These are phyloP conservation scores for Podiceps cristatus DNA, from an alignment of 2,113 vertebrate species.

Conservation along the genomic window DNA sequence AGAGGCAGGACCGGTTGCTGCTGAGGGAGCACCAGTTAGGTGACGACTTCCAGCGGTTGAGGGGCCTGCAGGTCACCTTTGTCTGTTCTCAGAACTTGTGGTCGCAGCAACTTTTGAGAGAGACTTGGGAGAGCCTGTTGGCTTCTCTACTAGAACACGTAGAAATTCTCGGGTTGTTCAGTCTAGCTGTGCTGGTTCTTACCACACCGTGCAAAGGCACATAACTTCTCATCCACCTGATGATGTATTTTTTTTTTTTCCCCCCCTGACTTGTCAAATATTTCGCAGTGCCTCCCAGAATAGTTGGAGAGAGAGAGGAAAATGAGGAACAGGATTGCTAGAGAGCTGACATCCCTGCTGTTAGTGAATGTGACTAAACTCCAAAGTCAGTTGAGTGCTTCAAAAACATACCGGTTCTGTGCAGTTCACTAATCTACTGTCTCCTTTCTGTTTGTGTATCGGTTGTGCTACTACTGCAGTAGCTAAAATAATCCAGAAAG, in stretches of 20 bases:
- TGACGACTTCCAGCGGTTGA: rapidly evolving
- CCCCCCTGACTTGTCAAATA: rapidly evolving
- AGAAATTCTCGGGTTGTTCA: neutral
- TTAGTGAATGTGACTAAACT: neutral
- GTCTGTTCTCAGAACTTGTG: neutral
- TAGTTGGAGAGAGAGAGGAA: neutral
- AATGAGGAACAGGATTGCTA: neutral
- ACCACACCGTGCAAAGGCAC: neutral
- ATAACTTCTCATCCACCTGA: neutral
- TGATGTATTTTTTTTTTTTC: neutral
- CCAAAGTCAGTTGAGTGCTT: neutral
- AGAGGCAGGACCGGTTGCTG: neutral
- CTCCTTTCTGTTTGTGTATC: neutral
- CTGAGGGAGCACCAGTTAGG: neutral
- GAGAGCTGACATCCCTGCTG: neutral
- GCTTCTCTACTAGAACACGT: neutral
- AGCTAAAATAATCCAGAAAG: neutral
- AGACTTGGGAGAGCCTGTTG: neutral
- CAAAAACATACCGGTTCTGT: neutral
- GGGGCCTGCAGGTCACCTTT: neutral
- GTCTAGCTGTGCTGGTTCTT: neutral
- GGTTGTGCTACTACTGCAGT: neutral
- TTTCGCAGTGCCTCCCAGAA: neutral
- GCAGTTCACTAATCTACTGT: neutral
- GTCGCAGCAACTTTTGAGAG: neutral